Percentiles rank a stretch among this genome's conserved stretches.
Evolutionary conservation across 2,113 vertebrate genomes (phyloP).

Genomic region (Lycaon pictus): DNA sequence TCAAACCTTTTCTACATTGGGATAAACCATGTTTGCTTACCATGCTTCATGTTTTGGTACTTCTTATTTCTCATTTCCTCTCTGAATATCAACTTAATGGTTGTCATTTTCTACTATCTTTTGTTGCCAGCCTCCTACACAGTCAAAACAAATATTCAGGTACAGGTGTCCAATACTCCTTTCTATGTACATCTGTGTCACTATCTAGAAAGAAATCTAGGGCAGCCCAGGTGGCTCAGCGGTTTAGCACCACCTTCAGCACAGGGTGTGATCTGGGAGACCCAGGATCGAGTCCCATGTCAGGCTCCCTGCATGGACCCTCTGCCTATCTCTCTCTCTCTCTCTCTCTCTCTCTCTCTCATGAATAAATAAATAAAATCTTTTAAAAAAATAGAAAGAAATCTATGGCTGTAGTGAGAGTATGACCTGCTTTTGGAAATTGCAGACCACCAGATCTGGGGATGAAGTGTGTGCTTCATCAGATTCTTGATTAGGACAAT

Average conservation of each 20-base stretch:
- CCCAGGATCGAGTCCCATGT: no score
- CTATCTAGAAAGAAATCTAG: background rate
- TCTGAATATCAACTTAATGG: background rate
- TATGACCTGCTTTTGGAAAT: background rate
- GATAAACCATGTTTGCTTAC: background rate
- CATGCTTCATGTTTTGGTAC: background rate
- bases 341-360: no score
- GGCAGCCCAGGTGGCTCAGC: no score
- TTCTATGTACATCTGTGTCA: background rate
- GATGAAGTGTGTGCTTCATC: background rate
- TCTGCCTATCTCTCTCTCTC: no score
- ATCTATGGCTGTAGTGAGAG: background rate
- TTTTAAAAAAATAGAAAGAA: background rate
- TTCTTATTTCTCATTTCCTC: background rate
- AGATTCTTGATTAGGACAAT: background rate
- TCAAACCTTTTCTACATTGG: background rate
- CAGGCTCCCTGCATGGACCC: no score
- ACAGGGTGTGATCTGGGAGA: no score
- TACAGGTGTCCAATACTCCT: background rate
- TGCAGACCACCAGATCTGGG: no score
- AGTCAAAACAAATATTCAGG: background rate
- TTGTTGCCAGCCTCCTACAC: background rate
- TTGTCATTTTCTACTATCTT: background rate
- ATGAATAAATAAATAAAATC: no score
- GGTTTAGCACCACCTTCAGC: no score